phyloP scores from a whole-genome alignment of 2,888 invertebrate genomes.

The Sesamia inferens region DNA sequence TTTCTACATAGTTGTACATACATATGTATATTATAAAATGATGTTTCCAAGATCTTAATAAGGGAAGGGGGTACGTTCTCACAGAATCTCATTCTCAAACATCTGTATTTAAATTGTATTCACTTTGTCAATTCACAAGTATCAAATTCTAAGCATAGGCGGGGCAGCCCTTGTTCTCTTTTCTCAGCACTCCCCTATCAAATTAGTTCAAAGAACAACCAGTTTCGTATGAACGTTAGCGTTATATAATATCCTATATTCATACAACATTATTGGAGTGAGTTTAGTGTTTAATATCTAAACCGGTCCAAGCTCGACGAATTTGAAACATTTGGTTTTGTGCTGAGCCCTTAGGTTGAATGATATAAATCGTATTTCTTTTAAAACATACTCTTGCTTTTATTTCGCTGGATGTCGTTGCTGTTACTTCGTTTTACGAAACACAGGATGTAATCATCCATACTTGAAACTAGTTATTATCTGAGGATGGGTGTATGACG shows the following conservation, averaged over 20 bases:
- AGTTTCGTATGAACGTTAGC: slow-evolving; percentile 40
- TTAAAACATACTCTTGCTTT: slow-evolving; percentile 18
- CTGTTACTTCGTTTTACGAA: slow-evolving; percentile 10
- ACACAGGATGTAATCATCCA: not conserved
- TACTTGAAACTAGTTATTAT: too few species aligned
- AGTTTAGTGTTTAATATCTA: slow-evolving; percentile 30
- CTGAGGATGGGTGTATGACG: too few species aligned
- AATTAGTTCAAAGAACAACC: slow-evolving; percentile 40
- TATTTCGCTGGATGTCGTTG: slow-evolving; percentile 22
- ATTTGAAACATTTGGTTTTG: slow-evolving; percentile 19
- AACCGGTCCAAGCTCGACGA: slow-evolving; percentile 41
- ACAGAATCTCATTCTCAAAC: slow-evolving; percentile 19
- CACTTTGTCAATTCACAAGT: slow-evolving; percentile 8
- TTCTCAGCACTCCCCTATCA: slow-evolving; percentile 31
- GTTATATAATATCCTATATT: slow-evolving; percentile 28
- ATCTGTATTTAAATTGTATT: slow-evolving; percentile 7
- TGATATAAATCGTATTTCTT: slow-evolving; percentile 40
- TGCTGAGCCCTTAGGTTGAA: slow-evolving; percentile 13
- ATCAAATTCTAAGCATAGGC: slow-evolving; percentile 29
- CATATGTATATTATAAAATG: too few species aligned
- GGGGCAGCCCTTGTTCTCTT: slow-evolving; percentile 24
- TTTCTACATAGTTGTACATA: not conserved
- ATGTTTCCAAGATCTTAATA: slow-evolving; percentile 1
- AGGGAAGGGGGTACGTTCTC: slow-evolving; percentile 15
- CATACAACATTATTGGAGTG: slow-evolving; percentile 32